phyloP scores from a whole-genome alignment of 1,140 invertebrate species.

The Bursaphelenchus mucronatus region DNA sequence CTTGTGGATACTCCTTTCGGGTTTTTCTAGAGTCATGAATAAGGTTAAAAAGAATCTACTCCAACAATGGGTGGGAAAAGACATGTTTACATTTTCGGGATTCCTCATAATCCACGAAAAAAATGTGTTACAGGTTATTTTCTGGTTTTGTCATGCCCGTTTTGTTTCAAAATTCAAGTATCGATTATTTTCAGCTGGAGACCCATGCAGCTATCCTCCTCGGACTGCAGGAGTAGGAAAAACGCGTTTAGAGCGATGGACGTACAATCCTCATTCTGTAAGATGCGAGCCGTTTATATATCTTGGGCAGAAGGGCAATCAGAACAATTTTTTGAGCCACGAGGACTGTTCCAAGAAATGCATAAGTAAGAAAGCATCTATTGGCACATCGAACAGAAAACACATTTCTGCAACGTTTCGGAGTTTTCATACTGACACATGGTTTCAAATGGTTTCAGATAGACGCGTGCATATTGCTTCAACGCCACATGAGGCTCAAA shows the following conservation, averaged over 20 bases:
- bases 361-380: conserved; percentile 26
- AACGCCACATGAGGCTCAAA: neutral
- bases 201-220: conserved; percentile 41
- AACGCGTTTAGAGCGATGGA: conserved; percentile 40
- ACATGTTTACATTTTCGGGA: no score
- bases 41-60: no score
- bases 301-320: conserved; percentile 46
- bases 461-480: neutral
- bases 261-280: conserved; percentile 33
- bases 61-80: no score
- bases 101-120: neutral
- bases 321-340: conserved; percentile 73
- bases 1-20: no score
- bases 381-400: no score
- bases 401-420: no score
- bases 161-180: neutral
- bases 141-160: neutral
- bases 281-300: conserved; percentile 44
- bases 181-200: conserved; percentile 30
- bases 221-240: conserved; percentile 38
- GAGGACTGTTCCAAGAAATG: conserved; percentile 75
- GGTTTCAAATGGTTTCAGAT: conserved; percentile 4
- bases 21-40: no score
- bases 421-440: no score
- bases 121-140: neutral